phyloP scores from a whole-genome alignment of 2,113 vertebrate species.

The Anser cygnoides region DNA sequence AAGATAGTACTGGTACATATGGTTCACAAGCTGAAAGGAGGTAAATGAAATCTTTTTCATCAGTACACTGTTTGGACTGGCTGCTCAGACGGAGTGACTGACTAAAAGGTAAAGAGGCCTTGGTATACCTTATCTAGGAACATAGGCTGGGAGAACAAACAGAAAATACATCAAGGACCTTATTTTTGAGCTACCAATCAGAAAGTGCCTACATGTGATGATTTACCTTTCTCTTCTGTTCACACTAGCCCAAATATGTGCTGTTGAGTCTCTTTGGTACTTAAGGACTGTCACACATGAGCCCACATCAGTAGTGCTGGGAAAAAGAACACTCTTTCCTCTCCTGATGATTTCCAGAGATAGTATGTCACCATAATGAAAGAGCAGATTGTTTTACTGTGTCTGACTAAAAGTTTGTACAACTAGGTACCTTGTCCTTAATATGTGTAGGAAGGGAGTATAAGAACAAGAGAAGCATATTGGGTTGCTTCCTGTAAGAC shows the following conservation, averaged over 20 bases:
- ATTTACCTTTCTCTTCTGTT: background rate
- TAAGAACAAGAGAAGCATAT: background rate
- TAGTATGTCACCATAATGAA: too few relatives aligned
- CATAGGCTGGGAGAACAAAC: conserved; percentile 1
- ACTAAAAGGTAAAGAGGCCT: background rate
- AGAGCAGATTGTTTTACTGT: background rate
- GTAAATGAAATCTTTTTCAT: conserved; percentile 42
- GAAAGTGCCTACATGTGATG: background rate
- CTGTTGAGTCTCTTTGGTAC: background rate
- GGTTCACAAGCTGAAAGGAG: conserved; percentile 26
- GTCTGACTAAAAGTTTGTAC: background rate
- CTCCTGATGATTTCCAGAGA: background rate
- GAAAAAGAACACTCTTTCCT: background rate
- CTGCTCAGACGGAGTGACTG: background rate
- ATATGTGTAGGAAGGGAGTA: background rate
- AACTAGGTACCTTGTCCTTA: background rate
- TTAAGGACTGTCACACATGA: background rate
- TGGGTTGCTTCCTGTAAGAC: background rate
- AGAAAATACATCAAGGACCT: background rate
- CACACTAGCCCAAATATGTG: background rate
- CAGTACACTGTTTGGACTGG: background rate
- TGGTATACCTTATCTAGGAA: background rate
- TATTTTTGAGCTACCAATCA: background rate
- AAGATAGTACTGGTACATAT: background rate
- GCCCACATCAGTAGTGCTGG: rapidly evolving